These are phyloP conservation scores for Drosophila bocki DNA, from an alignment of 1,140 invertebrate species.

Conservation along the genomic window DNA sequence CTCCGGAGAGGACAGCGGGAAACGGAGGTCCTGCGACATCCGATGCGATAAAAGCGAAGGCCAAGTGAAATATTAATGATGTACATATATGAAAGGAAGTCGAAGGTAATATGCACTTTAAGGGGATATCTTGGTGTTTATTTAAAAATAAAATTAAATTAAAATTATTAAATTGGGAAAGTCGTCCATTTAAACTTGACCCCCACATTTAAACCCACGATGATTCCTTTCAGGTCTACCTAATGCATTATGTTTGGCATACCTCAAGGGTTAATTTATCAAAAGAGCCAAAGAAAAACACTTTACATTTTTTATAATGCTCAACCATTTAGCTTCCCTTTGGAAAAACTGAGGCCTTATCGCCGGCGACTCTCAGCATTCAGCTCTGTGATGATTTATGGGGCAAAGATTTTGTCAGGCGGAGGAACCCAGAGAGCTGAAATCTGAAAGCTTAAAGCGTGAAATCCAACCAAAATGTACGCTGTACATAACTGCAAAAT, in stretches of 20 bases:
- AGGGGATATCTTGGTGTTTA: background rate
- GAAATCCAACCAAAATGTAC: constrained; percentile 7
- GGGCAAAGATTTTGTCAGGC: constrained; percentile 18
- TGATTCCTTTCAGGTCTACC: background rate
- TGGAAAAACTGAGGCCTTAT: constrained; percentile 53
- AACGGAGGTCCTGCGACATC: constrained; percentile 71
- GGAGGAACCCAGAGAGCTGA: background rate
- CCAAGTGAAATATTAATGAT: constrained; percentile 63
- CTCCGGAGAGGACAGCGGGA: constrained; percentile 23
- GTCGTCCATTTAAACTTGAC: constrained; percentile 6
- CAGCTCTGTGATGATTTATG: constrained; percentile 68
- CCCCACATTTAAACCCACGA: background rate
- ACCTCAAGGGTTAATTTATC: constrained; percentile 38
- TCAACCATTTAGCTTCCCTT: background rate
- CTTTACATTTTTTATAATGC: constrained; percentile 50
- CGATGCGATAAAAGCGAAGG: constrained; percentile 65
- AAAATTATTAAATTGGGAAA: background rate
- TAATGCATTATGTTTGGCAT: constrained; percentile 3
- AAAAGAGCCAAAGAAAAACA: constrained; percentile 19
- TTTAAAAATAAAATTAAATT: no score
- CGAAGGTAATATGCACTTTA: background rate
- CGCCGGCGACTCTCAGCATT: constrained; percentile 50
- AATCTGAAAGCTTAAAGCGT: constrained; percentile 51
- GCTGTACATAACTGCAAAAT: constrained; percentile 41
- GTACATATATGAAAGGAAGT: constrained; percentile 7